These are phyloP conservation scores for Pemphredon lugubris DNA, from an alignment of 2,888 invertebrate species.

Conservation along the genomic window DNA sequence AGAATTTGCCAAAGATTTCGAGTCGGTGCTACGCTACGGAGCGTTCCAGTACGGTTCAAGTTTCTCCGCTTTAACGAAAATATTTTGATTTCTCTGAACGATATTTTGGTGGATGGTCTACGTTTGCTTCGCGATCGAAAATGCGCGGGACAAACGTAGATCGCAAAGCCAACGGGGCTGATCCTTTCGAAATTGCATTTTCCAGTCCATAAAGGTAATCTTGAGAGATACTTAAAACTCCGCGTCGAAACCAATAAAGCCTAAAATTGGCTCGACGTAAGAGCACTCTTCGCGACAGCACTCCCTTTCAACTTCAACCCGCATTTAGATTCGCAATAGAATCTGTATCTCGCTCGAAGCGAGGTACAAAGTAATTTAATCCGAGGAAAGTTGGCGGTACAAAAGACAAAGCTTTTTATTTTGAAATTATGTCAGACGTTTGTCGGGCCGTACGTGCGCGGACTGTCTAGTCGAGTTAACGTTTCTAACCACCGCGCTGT, in stretches of 20 bases:
- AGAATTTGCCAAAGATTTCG: conserved; percentile 51
- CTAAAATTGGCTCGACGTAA: conserved; percentile 33
- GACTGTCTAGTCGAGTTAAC: conserved; percentile 43
- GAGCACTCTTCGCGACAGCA: neutral
- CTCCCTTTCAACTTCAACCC: neutral
- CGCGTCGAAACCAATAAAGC: conserved; percentile 16
- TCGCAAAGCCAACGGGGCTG: no score
- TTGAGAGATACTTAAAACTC: conserved; percentile 26
- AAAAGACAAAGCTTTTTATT: conserved; percentile 39
- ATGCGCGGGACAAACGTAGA: conserved; percentile 35
- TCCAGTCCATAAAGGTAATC: conserved; percentile 41
- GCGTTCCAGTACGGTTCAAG: no score
- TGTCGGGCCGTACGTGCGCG: conserved; percentile 41
- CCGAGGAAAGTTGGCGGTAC: conserved; percentile 18
- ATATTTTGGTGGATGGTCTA: no score
- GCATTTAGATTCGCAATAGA: conserved; percentile 32
- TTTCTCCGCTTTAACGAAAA: conserved; percentile 26
- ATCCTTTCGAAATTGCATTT: conserved; percentile 39
- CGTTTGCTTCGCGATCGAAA: conserved; percentile 18
- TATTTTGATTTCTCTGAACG: no score
- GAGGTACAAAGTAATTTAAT: conserved; percentile 30
- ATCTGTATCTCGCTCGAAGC: conserved; percentile 4
- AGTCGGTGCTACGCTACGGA: conserved; percentile 7
- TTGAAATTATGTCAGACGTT: conserved; percentile 55
- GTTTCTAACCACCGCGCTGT: conserved; percentile 3